Conservation (phyloP, 2,888 invertebrate species). For the Diarsia dahlii region DNA sequence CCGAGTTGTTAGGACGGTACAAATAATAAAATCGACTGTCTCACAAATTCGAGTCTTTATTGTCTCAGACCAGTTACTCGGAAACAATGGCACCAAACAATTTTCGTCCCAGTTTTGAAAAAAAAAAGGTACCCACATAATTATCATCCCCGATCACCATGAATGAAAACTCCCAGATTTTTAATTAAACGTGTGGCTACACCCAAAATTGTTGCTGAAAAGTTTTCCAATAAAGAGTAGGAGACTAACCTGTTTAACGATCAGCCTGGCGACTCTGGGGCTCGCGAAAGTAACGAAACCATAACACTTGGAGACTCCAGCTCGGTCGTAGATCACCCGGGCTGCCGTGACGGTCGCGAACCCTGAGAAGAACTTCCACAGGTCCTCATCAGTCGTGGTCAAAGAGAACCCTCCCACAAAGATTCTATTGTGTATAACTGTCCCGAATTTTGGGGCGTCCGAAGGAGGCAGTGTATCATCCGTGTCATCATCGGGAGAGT, state of each 20-base stretch:
- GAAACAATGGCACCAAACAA: slow-evolving; percentile 51
- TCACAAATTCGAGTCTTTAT: slow-evolving; percentile 37
- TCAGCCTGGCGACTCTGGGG: slow-evolving; percentile 87
- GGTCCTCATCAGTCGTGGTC: slow-evolving; percentile 97
- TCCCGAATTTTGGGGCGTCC: slow-evolving; percentile 92
- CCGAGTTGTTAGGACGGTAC: not conserved
- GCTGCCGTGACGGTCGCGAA: slow-evolving; percentile 97
- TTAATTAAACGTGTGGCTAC: slow-evolving; percentile 46
- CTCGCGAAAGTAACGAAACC: slow-evolving; percentile 94
- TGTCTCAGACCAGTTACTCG: slow-evolving; percentile 26
- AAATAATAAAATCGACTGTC: slow-evolving; percentile 43
- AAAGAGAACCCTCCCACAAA: slow-evolving; percentile 99
- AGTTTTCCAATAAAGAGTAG: slow-evolving; percentile 56
- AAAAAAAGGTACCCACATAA: not conserved
- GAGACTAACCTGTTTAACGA: slow-evolving; percentile 87
- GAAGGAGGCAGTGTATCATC: slow-evolving; percentile 86
- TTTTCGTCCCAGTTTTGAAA: slow-evolving; percentile 37
- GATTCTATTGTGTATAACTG: slow-evolving; percentile 97
- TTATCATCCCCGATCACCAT: slow-evolving; percentile 17
- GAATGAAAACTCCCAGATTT: slow-evolving; percentile 50
- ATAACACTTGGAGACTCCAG: slow-evolving; percentile 98
- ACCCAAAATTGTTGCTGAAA: slow-evolving; percentile 57
- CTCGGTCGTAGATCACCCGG: slow-evolving; percentile 98
- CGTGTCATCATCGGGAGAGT: slow-evolving; percentile 86
- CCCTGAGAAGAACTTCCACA: slow-evolving; percentile 97